Evolutionary conservation across 2,113 vertebrate species (phyloP).

Genomic region (Chitala chitala): DNA sequence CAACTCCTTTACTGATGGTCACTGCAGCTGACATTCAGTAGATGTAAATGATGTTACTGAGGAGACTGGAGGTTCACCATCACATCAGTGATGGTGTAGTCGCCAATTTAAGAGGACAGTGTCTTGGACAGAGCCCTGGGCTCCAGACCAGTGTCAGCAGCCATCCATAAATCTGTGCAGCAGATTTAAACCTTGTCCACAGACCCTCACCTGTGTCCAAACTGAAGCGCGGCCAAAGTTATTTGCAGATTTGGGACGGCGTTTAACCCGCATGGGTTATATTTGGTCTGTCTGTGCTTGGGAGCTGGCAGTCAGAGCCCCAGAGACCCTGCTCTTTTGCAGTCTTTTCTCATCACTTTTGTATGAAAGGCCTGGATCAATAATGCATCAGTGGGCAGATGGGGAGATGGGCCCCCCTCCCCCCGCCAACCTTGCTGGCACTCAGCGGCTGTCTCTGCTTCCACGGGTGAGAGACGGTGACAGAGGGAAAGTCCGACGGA

Average conservation of each 20-base stretch:
- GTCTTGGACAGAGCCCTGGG: no score
- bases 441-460: conserved; percentile 39
- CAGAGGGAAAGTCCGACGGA: conserved; percentile 23
- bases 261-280: background rate
- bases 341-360: conserved; percentile 43
- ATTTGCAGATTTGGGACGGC: background rate
- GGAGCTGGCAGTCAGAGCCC: background rate
- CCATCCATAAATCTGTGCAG: no score
- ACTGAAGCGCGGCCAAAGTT: background rate
- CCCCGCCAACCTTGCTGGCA: conserved; percentile 48
- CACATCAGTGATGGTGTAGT: no score
- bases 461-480: conserved; percentile 26
- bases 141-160: no score
- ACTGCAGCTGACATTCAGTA: no score
- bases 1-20: no score
- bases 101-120: no score
- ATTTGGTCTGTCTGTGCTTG: background rate
- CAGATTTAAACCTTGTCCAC: conserved; percentile 13
- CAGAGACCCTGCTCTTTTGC: background rate
- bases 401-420: conserved; percentile 51
- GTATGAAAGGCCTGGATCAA: conserved; percentile 46
- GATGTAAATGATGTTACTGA: no score
- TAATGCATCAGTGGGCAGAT: no score
- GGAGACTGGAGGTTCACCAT: no score
- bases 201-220: no score